Conservation (phyloP, 2,888 invertebrate species). For the Bembecia ichneumoniformis region DNA sequence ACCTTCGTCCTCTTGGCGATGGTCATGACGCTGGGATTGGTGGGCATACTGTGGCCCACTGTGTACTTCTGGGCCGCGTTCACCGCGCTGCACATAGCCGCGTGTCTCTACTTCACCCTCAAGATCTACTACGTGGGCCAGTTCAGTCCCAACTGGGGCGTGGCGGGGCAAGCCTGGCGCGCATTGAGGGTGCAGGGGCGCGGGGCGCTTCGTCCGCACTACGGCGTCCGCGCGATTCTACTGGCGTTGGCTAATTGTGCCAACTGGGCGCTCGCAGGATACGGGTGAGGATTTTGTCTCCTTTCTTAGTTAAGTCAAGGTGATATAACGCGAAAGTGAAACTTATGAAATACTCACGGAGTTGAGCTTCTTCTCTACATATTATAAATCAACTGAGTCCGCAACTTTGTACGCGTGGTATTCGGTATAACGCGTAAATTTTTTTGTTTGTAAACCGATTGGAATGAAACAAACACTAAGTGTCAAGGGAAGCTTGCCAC, state of each 20-base stretch:
- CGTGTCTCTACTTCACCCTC: conserved; percentile 76
- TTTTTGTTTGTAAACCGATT: too few species aligned
- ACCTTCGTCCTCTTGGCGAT: conserved; percentile 84
- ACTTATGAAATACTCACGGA: too few species aligned
- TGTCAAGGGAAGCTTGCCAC: too few species aligned
- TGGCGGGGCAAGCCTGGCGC: conserved; percentile 14
- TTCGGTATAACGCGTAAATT: too few species aligned
- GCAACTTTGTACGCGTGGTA: too few species aligned
- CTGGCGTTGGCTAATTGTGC: conserved; percentile 74
- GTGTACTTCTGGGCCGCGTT: conserved; percentile 80
- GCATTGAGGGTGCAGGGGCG: conserved; percentile 15
- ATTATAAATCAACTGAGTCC: too few species aligned
- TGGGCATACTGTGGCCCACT: conserved; percentile 77
- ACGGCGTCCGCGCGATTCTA: conserved; percentile 66
- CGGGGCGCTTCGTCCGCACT: conserved; percentile 28
- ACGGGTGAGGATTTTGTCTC: conserved; percentile 65
- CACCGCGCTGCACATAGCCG: conserved; percentile 76
- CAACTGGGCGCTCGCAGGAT: conserved; percentile 77
- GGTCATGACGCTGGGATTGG: conserved; percentile 79
- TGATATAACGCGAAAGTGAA: too few species aligned
- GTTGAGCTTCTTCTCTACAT: too few species aligned
- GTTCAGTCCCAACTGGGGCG: conserved; percentile 49
- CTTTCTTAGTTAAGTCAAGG: too few species aligned
- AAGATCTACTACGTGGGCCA: conserved; percentile 84
- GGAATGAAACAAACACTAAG: too few species aligned